phyloP scores from a whole-genome alignment of 2,113 vertebrate genomes.

The Atrichornis clamosus region DNA sequence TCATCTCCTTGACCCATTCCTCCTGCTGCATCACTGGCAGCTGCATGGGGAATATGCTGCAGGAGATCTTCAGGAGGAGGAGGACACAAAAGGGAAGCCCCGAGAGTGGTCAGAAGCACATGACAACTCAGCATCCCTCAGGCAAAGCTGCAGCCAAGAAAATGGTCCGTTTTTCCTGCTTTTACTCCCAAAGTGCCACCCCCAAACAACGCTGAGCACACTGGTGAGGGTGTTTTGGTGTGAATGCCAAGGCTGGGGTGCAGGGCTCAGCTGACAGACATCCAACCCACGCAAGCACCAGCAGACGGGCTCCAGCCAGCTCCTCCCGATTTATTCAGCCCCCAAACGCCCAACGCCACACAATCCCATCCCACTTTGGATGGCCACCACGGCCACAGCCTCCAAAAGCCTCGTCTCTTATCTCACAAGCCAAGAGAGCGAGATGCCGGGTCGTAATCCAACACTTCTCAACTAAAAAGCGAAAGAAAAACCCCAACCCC shows the following conservation, averaged over 20 bases:
- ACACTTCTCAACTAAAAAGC: not conserved
- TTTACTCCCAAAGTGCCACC: not conserved
- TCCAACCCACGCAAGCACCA: not conserved
- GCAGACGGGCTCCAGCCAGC: not conserved
- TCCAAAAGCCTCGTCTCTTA: not conserved
- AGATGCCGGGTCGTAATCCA: not conserved
- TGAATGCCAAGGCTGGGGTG: not conserved
- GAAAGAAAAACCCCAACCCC: not conserved
- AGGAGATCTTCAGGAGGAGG: not conserved
- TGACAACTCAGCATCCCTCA: not conserved
- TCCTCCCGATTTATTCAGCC: not conserved
- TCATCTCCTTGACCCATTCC: rapidly evolving
- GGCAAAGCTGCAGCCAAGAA: not conserved
- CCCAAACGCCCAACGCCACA: not conserved
- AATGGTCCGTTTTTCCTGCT: not conserved
- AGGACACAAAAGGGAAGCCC: not conserved
- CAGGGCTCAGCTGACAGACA: not conserved
- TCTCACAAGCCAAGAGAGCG: not conserved
- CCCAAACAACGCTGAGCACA: not conserved
- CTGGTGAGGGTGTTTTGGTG: not conserved
- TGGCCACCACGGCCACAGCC: not conserved
- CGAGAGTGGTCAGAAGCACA: rapidly evolving
- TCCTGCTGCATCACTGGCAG: not conserved
- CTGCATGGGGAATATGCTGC: not conserved
- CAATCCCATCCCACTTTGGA: not conserved